Evolutionary conservation across 2,888 invertebrate species (phyloP).

Genomic region (Drosophila imparisetae): DNA sequence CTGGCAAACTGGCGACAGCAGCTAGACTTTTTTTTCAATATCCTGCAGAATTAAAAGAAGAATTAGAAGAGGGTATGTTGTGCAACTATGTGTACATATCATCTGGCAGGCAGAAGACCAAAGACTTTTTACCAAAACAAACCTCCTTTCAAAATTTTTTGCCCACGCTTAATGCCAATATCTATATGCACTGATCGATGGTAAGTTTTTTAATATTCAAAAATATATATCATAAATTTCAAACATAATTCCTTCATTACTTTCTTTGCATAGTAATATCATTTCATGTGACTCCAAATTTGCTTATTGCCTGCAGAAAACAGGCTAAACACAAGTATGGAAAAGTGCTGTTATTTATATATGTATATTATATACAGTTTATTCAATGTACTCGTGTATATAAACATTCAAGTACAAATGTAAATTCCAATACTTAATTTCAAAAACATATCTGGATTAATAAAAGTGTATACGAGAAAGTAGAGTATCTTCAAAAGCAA

Average conservation of each 20-base stretch:
- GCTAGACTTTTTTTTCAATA: slow-evolving; percentile 29
- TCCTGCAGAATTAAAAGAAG: neutral
- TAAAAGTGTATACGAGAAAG: neutral
- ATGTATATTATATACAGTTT: too few relatives aligned
- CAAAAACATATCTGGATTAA: neutral
- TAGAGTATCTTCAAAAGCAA: neutral
- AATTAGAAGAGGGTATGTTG: neutral
- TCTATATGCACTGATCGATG: neutral
- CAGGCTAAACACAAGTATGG: neutral
- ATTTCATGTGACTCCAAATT: neutral
- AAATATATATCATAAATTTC: neutral
- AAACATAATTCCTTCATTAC: neutral
- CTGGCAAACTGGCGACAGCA: slow-evolving; percentile 33
- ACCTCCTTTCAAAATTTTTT: neutral
- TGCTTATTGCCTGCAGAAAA: neutral
- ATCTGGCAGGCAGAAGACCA: neutral
- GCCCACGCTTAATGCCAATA: neutral
- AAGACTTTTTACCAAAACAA: neutral
- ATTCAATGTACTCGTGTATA: too few relatives aligned
- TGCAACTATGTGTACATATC: neutral
- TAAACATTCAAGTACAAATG: neutral
- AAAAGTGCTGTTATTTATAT: too few relatives aligned
- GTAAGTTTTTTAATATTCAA: neutral
- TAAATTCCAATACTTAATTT: neutral
- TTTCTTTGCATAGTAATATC: neutral